These are phyloP conservation scores for Eupithecia inturbata DNA, from an alignment of 2,888 invertebrate genomes.

Conservation along the genomic window DNA sequence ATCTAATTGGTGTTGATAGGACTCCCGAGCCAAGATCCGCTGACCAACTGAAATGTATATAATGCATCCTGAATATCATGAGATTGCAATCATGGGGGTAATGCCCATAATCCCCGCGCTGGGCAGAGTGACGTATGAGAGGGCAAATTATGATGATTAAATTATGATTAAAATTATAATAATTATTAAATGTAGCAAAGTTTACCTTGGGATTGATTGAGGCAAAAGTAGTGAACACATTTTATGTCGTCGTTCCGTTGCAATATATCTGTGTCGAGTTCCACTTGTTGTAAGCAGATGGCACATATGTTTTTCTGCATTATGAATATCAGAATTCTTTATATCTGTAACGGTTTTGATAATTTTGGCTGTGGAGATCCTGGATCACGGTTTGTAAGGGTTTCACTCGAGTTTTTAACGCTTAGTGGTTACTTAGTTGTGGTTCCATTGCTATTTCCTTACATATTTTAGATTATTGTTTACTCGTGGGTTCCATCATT, in stretches of 20 bases:
- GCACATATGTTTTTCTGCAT: neutral
- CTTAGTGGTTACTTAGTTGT: neutral
- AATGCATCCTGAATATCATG: neutral
- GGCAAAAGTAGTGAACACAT: neutral
- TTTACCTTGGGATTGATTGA: neutral
- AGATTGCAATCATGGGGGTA: too few species aligned
- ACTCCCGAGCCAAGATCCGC: neutral
- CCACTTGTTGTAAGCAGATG: neutral
- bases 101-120: too few species aligned
- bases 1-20: neutral
- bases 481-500: neutral
- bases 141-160: too few species aligned
- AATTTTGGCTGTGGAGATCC: neutral
- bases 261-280: neutral
- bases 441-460: neutral
- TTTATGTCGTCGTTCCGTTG: neutral
- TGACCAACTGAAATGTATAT: neutral
- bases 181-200: neutral
- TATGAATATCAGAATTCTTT: conserved; percentile 14
- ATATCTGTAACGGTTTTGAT: neutral
- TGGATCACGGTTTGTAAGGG: neutral
- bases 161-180: too few species aligned
- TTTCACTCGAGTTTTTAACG: neutral
- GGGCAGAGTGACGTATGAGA: too few species aligned
- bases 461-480: neutral